Evolutionary conservation across 2,113 vertebrate genomes (phyloP).

Genomic region (Centropus unirufus): DNA sequence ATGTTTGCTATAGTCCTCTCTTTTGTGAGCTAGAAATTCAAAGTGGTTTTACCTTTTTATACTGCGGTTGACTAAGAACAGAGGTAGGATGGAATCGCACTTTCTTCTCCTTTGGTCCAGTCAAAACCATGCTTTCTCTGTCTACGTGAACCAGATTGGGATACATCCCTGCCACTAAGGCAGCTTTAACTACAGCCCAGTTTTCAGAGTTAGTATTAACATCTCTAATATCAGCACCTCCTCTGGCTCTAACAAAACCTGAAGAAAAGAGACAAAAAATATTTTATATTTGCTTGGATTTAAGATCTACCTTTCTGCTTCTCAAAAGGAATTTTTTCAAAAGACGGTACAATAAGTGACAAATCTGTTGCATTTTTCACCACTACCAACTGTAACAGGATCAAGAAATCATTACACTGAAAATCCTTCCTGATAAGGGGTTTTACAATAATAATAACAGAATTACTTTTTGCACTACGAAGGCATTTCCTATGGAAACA

Average conservation of each 20-base stretch:
- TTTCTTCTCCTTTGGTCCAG: constrained; percentile 85
- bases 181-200: constrained; percentile 96
- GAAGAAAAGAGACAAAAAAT: not conserved
- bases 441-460: not conserved
- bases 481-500: not conserved
- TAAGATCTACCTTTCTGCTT: not conserved
- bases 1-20: not conserved
- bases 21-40: not conserved
- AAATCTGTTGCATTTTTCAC: not conserved
- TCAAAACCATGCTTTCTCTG: constrained; percentile 76
- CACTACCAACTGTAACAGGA: not conserved
- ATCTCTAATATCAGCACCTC: constrained; percentile 89
- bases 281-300: not conserved
- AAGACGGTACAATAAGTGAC: not conserved
- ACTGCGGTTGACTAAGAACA: constrained; percentile 84
- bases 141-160: constrained; percentile 90
- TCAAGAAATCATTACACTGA: not conserved
- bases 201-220: constrained; percentile 95
- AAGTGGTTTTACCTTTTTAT: constrained; percentile 84
- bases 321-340: not conserved
- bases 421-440: not conserved
- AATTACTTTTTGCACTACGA: not conserved
- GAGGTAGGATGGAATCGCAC: constrained; percentile 91
- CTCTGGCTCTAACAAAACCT: constrained; percentile 93
- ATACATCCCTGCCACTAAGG: constrained; percentile 93